Evolutionary conservation across 1,140 invertebrate species (phyloP), one percentile per base, ranked within the genome.

Genomic region (Pseudomyrmex concolor): DNA sequence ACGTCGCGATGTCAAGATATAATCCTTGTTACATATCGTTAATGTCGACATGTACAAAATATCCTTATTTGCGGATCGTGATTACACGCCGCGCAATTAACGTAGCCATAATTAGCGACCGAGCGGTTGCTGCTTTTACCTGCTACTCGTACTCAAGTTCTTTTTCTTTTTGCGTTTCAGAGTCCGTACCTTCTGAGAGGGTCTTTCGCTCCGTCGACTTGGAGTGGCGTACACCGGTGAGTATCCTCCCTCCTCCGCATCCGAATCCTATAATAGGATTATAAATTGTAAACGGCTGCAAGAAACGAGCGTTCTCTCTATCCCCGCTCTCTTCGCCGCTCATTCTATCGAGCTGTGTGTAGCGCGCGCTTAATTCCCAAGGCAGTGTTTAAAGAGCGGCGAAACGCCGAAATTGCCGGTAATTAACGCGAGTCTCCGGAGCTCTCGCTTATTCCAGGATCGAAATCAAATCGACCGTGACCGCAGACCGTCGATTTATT

Each of bases 221-320:
- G 72, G 72, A 83, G 74, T 70, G 64, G 54, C 74, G 80, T 48
- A 68, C 67, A 80, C 43, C 84, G 71, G 89, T 89, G 73, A 89
- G 86, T 87, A 81, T 54, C 34, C 34, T 1, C 34, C 34, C 2
- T 3, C 3, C 2, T 3, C 34, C 5, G 0, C n/a, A n/a, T 66
- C 51, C 51, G 71, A 84, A 82, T 34, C 63, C 19, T 84, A 54
- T 86, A 90, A 91, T 90, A 74, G 86, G 84, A 91, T 91, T 91
- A 91, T 90, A 91, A 91, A 91, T 90, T 90, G 87, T 88, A 88
- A 91, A 89, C 78, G 86, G 84, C 77, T 85, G 83, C 76, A 84
- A 90, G 85, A 82, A 89, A 86, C 81, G 82, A 89, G 80, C 85
- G 55, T 34, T 74, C 67, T 80, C 55, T 80, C 63, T 64, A 25